Conservation (phyloP, 2,113 vertebrate species). For the Manacus vitellinus region DNA sequence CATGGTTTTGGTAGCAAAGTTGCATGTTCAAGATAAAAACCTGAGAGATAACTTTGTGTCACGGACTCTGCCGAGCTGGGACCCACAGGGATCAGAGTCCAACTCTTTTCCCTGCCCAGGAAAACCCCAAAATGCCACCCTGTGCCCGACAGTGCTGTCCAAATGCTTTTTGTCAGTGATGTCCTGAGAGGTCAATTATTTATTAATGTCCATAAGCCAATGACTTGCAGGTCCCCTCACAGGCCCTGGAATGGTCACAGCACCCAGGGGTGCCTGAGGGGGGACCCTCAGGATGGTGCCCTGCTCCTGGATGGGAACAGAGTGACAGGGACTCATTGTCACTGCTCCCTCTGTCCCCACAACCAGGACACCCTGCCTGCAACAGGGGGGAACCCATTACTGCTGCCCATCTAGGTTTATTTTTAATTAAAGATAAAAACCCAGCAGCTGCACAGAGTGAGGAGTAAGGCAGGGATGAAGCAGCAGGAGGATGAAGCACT, state of each 20-base stretch:
- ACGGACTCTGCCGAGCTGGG: not conserved
- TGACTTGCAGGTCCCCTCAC: not conserved
- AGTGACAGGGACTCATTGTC: not conserved
- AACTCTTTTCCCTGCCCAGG: not conserved
- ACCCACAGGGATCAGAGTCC: not conserved
- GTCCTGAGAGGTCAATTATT: not conserved
- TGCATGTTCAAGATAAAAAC: not conserved
- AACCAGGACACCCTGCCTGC: too few species aligned
- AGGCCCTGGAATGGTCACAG: not conserved
- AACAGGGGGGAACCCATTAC: accelerated
- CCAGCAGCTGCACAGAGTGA: not conserved
- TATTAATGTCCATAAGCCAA: too few species aligned
- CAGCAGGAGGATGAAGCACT: not conserved
- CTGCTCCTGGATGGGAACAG: not conserved
- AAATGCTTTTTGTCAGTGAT: not conserved
- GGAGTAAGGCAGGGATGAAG: not conserved
- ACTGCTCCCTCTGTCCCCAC: not conserved
- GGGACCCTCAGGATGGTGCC: not conserved
- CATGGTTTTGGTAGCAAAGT: not conserved
- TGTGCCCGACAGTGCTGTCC: not conserved
- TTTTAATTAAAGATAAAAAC: not conserved
- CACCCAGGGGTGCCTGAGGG: too few species aligned
- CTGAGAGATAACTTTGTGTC: too few species aligned
- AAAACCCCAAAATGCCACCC: not conserved
- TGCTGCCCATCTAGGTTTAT: not conserved